Evolutionary conservation across 2,113 vertebrate species (phyloP), one percentile per base, ranked within the genome.

Genomic region (Paralichthys olivaceus): DNA sequence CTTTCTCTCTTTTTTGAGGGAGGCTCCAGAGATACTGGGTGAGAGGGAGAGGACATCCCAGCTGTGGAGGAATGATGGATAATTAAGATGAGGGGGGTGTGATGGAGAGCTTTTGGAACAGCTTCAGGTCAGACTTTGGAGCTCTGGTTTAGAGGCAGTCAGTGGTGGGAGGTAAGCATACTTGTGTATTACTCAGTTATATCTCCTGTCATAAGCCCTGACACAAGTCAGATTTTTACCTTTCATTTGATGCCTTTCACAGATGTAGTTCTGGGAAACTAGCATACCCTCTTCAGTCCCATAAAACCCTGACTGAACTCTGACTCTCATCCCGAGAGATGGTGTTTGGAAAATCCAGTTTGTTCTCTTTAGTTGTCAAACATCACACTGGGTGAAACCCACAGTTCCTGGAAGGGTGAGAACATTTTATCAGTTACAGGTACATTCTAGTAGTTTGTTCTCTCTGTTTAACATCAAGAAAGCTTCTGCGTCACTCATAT

Each of bases 101-200:
- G 57, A 77, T 63, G 53, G 66, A 75, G 23, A 79, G 60, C 55
- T 61, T 67, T 69, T 58, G 47, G 53, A 53, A 6, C n/a, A 60
- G 60, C 43, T 37, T 64, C 0, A 7, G 72, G 69, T 72, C 62
- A 75, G 17, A 13, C 25, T 58, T 47, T 40, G 9, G 37, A 72
- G 43, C 40, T 77, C 20, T 20, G 22, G 54, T 28, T 68, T 83
- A 37, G 61, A 59, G 29, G 59, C 53, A 72, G 64, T 64, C 32
- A 69, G 25, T n/a, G 25, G 29, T 43, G 53, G 51, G 53, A 26
- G 45, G 62, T 60, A 54, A 79, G 63, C 34, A 69, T 72, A 51
- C 37, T 69, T 69, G 40, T 65, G 45, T 15, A 62, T 68, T 67
- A 58, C n/a, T 60, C 64, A 64, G 15, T 72, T 45, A 43, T 32